Percentiles rank a stretch among this genome's conserved stretches.
Evolutionary conservation across 2,113 vertebrate genomes (phyloP).

Genomic region (Lepus timidus): DNA sequence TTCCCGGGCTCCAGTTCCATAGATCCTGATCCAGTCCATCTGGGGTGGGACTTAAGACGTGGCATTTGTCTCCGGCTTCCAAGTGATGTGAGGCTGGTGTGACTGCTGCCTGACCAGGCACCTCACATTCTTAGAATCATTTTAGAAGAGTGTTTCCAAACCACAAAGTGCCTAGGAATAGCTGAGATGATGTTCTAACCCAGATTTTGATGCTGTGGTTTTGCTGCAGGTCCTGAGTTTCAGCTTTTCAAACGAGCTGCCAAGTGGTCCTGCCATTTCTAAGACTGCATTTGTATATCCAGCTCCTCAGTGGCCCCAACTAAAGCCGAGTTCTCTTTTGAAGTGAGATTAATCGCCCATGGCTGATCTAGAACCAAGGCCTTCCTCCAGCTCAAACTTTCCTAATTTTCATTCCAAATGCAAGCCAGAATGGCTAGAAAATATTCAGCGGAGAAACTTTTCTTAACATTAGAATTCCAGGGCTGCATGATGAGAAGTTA

Average conservation of each 20-base stretch:
- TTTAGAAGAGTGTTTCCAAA: not conserved
- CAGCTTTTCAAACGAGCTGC: not conserved
- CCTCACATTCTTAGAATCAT: not conserved
- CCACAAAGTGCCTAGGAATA: not conserved
- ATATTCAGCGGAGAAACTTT: not conserved
- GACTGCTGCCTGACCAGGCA: fast-evolving
- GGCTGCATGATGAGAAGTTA: not conserved
- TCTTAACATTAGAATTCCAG: not conserved
- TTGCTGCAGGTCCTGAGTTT: not conserved
- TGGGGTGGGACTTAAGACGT: not conserved
- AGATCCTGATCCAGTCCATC: not conserved
- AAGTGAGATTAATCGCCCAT: not conserved
- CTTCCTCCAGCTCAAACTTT: not conserved
- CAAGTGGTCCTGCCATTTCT: not conserved
- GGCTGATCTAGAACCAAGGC: not conserved
- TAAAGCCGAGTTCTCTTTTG: not conserved
- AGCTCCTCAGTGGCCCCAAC: not conserved
- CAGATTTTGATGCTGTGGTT: not conserved
- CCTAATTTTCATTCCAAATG: not conserved
- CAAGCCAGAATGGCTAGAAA: not conserved
- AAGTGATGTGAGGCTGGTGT: not conserved
- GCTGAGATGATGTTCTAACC: not conserved
- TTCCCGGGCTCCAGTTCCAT: too few relatives aligned
- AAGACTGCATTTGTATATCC: not conserved
- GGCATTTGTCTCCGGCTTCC: not conserved